phyloP scores from a whole-genome alignment of 64 coral and sea anemone genomes.

The Trachythela sp. region DNA sequence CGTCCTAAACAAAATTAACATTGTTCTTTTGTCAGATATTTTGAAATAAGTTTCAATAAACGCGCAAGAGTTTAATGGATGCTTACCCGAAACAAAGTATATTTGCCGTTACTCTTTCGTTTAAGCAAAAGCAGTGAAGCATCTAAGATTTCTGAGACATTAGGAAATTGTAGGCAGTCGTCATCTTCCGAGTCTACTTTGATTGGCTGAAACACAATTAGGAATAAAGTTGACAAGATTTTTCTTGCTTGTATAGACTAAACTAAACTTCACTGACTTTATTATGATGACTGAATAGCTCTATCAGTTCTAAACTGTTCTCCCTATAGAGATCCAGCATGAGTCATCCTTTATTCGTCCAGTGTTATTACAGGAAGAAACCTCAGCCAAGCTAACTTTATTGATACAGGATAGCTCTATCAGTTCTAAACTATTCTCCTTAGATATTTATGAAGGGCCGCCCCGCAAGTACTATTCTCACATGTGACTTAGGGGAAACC shows the following conservation, averaged over 20 bases:
- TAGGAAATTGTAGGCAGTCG: constrained; percentile 54
- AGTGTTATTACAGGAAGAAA: no score
- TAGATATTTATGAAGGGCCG: no score
- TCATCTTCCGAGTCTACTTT: constrained; percentile 66
- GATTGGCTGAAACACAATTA: constrained; percentile 39
- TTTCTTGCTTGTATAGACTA: not conserved
- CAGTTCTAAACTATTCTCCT: no score
- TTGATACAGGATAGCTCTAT: no score
- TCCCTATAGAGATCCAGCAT: no score
- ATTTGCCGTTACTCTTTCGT: constrained; percentile 91
- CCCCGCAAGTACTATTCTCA: no score
- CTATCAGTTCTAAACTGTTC: no score
- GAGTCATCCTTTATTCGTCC: no score
- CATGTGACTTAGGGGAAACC: no score
- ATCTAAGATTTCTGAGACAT: constrained; percentile 61
- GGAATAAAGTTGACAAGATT: not conserved
- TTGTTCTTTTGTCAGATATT: not conserved
- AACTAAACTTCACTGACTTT: not conserved
- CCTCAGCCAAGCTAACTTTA: no score
- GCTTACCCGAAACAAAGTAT: constrained; percentile 57
- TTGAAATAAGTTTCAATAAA: not conserved
- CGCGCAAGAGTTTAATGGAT: not conserved
- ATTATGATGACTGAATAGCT: no score
- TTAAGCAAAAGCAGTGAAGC: constrained; percentile 76
- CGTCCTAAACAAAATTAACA: not conserved